Base-by-base conservation (phyloP, 2,888 invertebrate species). In the Athetis lepigone region DNA sequence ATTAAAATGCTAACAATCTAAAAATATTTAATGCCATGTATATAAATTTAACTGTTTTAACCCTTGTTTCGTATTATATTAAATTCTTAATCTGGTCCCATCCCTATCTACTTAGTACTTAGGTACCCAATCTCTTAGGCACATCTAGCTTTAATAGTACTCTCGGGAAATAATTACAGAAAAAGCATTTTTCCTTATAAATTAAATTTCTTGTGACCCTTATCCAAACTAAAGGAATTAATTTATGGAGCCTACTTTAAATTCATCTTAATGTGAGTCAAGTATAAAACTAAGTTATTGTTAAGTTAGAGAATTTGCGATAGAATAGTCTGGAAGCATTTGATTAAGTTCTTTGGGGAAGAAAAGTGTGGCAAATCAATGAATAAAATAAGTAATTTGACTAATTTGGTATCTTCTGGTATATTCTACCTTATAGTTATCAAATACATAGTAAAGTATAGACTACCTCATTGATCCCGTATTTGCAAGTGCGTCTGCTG, bases 71-170 rank as follows among this genome's bases (percentile, higher is more conserved):
- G 16, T 37, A 37, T 37, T 37, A n/a, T n/a, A 36, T 33, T 2
- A 1, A 11, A 13, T 25, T 6, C 16, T 33, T 19, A 29, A 43
- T 33, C 19, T 45, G n/a, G 1, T 2, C 6, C 7, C 8, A 16
- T 16, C 8, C 5, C 19, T 25, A 37, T n/a, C 11, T 11, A 19
- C 47, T 25, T 39, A 50, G 29, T 45, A 45, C 25, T 21, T 29
- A 33, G 13, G 11, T 25, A 52, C n/a, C 29, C 33, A 68, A 52
- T 54, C 47, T 43, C 52, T 70, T 56, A 39, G 29, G 21, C 6
- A 1, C 1, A 50, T 25, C n/a, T 51, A 36, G 27, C 1, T 40
- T n/a, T 42, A 64, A 71, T 42, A 13, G 37, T 7, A 3, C 72
- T 47, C 25, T 2, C 1, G 72, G 55, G 65, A 64, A 50, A 57